Evolutionary conservation across 1,140 invertebrate species (phyloP).

Genomic region (Argopecten irradians): DNA sequence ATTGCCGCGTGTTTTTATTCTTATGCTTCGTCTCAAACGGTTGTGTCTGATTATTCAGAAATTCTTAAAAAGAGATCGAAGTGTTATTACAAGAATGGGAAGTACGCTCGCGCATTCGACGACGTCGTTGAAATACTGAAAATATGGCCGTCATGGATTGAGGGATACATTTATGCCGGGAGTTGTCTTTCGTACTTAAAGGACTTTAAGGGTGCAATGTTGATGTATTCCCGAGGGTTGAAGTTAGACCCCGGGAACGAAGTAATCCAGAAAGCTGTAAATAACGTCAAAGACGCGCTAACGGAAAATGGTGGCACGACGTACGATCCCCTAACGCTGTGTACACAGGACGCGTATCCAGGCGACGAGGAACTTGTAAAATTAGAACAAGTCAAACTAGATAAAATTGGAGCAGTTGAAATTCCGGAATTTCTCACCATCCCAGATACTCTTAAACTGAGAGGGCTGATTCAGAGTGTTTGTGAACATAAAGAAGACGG

Average conservation of each 20-base stretch:
- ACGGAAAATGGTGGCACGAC: background rate
- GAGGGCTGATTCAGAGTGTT: background rate
- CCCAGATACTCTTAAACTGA: background rate
- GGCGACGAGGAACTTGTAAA: background rate
- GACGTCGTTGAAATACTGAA: background rate
- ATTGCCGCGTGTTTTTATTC: background rate
- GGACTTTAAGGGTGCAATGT: background rate
- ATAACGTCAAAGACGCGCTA: background rate
- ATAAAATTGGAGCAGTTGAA: background rate
- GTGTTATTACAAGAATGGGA: background rate
- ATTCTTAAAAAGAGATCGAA: constrained; percentile 16
- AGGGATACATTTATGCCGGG: background rate
- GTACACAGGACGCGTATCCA: background rate
- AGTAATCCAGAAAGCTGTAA: background rate
- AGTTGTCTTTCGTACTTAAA: background rate
- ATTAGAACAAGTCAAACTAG: background rate
- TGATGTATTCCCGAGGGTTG: background rate
- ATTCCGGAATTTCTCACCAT: background rate
- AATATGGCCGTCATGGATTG: background rate
- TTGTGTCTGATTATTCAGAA: constrained; percentile 22
- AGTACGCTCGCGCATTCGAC: background rate
- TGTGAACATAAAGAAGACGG: constrained; percentile 7
- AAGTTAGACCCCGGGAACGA: background rate
- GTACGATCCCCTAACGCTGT: background rate
- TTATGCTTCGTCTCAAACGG: background rate